These are phyloP conservation scores for Entomyzon cyanotis DNA, from an alignment of 2,113 vertebrate species.

Conservation along the genomic window DNA sequence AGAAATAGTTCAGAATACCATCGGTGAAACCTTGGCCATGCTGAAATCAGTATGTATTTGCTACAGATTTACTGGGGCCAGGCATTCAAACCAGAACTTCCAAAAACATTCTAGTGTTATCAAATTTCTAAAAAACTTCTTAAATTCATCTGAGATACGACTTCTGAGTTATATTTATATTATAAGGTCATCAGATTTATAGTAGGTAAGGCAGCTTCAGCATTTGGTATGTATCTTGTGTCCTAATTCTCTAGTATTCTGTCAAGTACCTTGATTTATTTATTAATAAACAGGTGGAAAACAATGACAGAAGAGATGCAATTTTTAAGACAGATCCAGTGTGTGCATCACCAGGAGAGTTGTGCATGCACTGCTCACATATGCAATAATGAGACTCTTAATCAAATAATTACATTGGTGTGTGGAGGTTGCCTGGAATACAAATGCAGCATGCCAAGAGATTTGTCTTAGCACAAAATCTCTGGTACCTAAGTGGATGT, in stretches of 20 bases:
- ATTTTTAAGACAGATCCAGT: background rate
- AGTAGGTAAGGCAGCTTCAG: background rate
- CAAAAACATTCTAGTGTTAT: background rate
- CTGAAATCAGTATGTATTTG: background rate
- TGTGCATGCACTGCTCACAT: background rate
- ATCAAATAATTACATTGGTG: background rate
- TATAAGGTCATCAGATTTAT: background rate
- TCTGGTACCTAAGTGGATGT: background rate
- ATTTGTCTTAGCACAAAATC: background rate
- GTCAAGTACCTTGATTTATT: background rate
- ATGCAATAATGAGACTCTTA: background rate
- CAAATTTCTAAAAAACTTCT: background rate
- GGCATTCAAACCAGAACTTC: background rate
- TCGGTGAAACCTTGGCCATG: accelerated
- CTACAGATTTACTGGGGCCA: background rate
- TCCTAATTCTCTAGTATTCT: background rate
- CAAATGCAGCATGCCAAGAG: background rate
- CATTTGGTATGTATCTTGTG: background rate
- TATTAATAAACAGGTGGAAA: background rate
- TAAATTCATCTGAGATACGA: background rate
- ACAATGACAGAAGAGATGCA: background rate
- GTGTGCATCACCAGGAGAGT: background rate
- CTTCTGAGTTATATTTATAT: background rate
- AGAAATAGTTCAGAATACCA: background rate
- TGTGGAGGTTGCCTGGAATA: background rate